These are phyloP conservation scores for Chascanopsetta lugubris DNA, from an alignment of 2,113 vertebrate genomes.

Conservation along the genomic window DNA sequence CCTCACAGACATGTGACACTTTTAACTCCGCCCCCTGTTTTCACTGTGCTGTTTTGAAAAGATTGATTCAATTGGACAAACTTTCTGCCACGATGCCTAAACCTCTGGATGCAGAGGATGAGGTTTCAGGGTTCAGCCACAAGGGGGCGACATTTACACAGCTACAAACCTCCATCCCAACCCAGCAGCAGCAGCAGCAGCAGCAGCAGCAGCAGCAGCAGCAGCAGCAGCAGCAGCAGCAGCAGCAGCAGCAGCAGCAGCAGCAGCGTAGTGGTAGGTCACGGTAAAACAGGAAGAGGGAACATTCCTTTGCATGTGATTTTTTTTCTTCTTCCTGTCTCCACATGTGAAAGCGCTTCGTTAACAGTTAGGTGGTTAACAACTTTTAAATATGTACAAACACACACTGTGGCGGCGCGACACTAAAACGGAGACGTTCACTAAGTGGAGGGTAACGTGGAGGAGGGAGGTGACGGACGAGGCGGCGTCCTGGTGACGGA, in stretches of 20 bases:
- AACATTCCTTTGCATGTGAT: background rate
- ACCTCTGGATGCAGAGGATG: background rate
- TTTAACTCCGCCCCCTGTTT: background rate
- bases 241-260: background rate
- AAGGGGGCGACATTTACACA: conserved; percentile 23
- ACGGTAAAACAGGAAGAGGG: background rate
- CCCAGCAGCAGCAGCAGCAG: background rate
- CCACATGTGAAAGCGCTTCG: conserved; percentile 16
- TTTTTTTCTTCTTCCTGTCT: background rate
- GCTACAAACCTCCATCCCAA: background rate
- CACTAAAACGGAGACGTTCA: conserved; percentile 63
- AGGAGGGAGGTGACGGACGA: background rate
- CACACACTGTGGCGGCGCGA: conserved; percentile 77
- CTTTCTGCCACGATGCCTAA: background rate
- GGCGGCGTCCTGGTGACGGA: background rate
- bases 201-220: background rate
- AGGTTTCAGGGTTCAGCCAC: conserved; percentile 14
- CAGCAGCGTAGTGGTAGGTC: background rate
- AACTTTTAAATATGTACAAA: conserved; percentile 86
- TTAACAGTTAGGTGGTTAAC: conserved; percentile 64
- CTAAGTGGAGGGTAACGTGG: background rate
- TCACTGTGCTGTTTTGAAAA: too few relatives aligned
- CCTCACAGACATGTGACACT: background rate
- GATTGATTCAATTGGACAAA: background rate
- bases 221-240: background rate